Conservation (phyloP, 2,113 vertebrate genomes). For the Zapus hudsonius region DNA sequence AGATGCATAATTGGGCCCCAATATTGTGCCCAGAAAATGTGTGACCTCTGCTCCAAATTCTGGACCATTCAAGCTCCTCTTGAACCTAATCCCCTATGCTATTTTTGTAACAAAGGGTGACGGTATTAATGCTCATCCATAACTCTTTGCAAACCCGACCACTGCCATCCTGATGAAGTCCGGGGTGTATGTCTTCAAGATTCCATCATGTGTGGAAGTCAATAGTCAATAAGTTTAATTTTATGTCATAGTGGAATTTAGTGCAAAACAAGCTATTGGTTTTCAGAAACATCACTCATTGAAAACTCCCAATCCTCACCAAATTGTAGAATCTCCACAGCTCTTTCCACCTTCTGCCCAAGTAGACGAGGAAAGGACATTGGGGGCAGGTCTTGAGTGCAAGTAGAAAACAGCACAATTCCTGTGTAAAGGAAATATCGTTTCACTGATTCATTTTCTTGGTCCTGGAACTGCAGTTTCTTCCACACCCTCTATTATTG, state of each 20-base stretch:
- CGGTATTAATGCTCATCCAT: slow-evolving; percentile 12
- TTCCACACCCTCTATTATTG: not conserved
- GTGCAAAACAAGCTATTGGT: not conserved
- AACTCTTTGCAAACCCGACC: not conserved
- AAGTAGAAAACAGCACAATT: slow-evolving; percentile 38
- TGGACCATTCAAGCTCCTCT: not conserved
- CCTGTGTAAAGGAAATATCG: not conserved
- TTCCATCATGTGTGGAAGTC: not conserved
- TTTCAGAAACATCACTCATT: slow-evolving; percentile 29
- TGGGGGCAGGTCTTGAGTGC: not conserved
- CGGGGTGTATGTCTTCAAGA: slow-evolving; percentile 26
- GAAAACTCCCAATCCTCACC: not conserved
- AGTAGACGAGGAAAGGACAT: not conserved
- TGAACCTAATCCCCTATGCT: not conserved
- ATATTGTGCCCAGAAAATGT: not conserved
- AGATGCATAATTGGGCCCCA: not conserved
- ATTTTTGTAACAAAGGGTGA: slow-evolving; percentile 38
- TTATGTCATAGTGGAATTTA: slow-evolving; percentile 23
- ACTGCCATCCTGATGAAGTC: not conserved
- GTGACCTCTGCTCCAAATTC: slow-evolving; percentile 14
- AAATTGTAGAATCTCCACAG: not conserved
- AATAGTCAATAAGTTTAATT: slow-evolving; percentile 32
- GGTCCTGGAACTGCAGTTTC: not conserved
- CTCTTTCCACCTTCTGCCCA: not conserved
- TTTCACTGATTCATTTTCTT: slow-evolving; percentile 54